A percentile compares a stretch with the other conserved stretches of the same genome.
phyloP scores from a whole-genome alignment of 1,140 invertebrate genomes.

The Caerostris extrusa region DNA sequence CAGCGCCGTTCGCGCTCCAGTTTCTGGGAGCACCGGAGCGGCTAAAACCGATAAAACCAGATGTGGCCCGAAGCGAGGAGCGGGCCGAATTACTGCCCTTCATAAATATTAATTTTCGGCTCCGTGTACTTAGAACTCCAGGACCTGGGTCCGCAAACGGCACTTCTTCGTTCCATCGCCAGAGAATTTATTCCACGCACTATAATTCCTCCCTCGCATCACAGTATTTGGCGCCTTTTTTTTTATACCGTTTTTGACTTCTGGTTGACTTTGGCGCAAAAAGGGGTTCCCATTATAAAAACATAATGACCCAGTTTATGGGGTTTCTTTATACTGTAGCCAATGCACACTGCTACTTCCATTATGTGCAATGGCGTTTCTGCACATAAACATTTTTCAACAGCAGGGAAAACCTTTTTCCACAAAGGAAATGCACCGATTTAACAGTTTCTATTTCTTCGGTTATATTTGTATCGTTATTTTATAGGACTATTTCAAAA shows the following conservation, averaged over 20 bases:
- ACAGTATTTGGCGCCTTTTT: neutral
- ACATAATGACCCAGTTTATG: slow-evolving; percentile 10
- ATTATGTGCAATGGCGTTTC: no score
- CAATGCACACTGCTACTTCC: no score
- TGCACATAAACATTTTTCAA: no score
- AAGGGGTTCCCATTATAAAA: slow-evolving; percentile 29
- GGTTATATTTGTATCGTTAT: no score
- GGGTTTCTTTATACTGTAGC: neutral
- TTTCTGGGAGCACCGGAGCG: slow-evolving; percentile 60
- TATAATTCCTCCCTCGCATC: neutral
- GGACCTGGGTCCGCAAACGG: slow-evolving; percentile 29
- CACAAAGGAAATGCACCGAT: no score
- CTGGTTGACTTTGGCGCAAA: neutral
- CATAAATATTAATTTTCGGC: slow-evolving; percentile 77
- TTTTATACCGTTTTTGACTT: neutral
- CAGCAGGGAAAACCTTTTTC: no score
- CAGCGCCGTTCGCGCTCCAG: slow-evolving; percentile 50
- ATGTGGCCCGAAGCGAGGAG: slow-evolving; percentile 70
- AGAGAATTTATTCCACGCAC: slow-evolving; percentile 28
- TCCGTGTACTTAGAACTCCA: slow-evolving; percentile 57
- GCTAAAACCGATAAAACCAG: slow-evolving; percentile 76
- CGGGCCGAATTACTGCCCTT: slow-evolving; percentile 63
- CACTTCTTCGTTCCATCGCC: slow-evolving; percentile 6
- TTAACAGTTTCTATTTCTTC: no score
- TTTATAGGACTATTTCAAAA: no score